Evolutionary conservation across 2,888 invertebrate genomes (phyloP), one percentile per base, ranked within the genome.

Genomic region (Atrina japonica): DNA sequence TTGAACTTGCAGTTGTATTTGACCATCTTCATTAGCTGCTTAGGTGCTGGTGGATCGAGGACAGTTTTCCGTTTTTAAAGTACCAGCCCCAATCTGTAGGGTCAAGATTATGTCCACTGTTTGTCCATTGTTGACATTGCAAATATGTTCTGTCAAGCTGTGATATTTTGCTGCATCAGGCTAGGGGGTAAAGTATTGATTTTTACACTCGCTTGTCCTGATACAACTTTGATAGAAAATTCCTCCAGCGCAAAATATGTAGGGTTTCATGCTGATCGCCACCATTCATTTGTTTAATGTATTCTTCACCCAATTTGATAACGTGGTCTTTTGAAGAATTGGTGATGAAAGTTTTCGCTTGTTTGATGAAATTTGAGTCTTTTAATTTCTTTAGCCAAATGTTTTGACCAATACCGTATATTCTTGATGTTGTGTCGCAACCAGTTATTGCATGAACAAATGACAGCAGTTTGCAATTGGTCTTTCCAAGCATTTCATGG

Each of bases 371-470:
- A n/a, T 25, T 11, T 29, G 74, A 59, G 14, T 35, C 18, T n/a
- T 52, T 27, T 16, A 58, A 6, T 30, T 76, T 79, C 30, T 76
- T 76, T 9, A 77, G 47, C 1, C 41, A 40, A 21, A 41, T n/a
- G 14, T 65, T 68, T 64, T 81, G 77, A 2, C 79, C 75, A 16
- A 72, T 35, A 25, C 77, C 77, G 68, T 43, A 81, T 9, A 81
- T 14, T 16, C 73, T 45, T 6, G 73, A 75, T 7, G 74, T 76
- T 0, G 78, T 76, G 58, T 82, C 78, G 65, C 81, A 77, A 7
- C 81, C 78, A 7, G 60, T 41, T n/a, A 82, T 41, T 25, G 80
- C 79, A 61, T 83, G 80, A 2, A 77, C 45, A 64, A 78, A 76
- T 23, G 56, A 72, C 16, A 80, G 18, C 14, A 45, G 9, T 6